Evolutionary conservation across 2,888 invertebrate genomes (phyloP).

Genomic region (Resseliella maxima): DNA sequence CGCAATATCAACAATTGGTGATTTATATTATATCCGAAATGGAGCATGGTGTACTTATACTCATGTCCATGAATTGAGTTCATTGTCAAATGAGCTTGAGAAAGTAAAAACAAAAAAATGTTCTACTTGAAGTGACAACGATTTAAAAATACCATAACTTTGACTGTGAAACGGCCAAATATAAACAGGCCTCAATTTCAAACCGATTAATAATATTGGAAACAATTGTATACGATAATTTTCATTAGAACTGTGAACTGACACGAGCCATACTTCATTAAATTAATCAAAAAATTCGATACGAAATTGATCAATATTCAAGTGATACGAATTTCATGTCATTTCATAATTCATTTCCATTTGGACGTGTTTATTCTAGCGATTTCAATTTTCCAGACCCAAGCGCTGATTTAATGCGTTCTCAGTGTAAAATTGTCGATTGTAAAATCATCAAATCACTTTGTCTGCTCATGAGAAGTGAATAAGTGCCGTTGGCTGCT

Average conservation of each 20-base stretch:
- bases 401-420: neutral
- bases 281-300: neutral
- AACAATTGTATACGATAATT: too few relatives aligned
- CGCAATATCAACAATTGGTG: slow-evolving; percentile 21
- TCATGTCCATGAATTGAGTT: neutral
- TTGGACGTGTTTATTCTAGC: neutral
- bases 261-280: neutral
- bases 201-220: too few relatives aligned
- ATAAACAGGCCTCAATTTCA: neutral
- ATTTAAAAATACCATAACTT: neutral
- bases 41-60: neutral
- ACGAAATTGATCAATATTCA: slow-evolving; percentile 25
- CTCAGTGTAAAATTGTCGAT: neutral
- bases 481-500: neutral
- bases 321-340: neutral
- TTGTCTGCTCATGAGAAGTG: neutral
- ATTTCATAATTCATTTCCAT: neutral
- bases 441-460: too few relatives aligned
- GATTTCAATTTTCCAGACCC: neutral
- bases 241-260: too few relatives aligned
- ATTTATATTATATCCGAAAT: neutral
- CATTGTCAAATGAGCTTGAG: neutral
- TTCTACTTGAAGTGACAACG: too few relatives aligned
- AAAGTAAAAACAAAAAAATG: neutral
- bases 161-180: neutral